Conservation (phyloP, 1,140 invertebrate species). For the Propsilocerus akamusi region DNA sequence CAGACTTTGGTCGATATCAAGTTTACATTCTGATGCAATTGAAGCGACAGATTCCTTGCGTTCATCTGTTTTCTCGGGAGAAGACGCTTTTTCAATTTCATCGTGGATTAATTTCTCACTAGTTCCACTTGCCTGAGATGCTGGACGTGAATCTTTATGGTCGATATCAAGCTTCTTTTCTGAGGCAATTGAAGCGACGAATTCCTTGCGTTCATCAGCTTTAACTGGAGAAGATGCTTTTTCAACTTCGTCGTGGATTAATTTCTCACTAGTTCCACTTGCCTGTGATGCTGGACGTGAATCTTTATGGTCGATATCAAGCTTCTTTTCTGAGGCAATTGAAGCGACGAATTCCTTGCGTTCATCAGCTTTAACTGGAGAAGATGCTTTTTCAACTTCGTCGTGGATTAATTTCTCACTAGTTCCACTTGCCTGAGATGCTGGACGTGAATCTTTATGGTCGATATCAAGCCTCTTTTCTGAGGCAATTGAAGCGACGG, state of each 20-base stretch:
- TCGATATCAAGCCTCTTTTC: neutral
- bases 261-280: neutral
- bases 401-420: neutral
- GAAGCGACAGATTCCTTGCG: neutral
- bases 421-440: neutral
- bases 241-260: neutral
- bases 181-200: neutral
- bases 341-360: neutral
- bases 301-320: conserved; percentile 2
- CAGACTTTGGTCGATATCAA: conserved; percentile 9
- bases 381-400: neutral
- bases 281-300: neutral
- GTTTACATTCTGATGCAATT: conserved; percentile 9
- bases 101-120: too few species aligned
- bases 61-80: neutral
- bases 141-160: neutral
- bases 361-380: neutral
- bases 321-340: neutral
- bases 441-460: neutral
- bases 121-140: neutral
- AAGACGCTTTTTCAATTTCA: neutral
- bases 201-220: neutral
- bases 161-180: neutral
- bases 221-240: neutral
- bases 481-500: neutral